phyloP scores from a whole-genome alignment of 1,140 invertebrate genomes.

The Cotesia glomerata region DNA sequence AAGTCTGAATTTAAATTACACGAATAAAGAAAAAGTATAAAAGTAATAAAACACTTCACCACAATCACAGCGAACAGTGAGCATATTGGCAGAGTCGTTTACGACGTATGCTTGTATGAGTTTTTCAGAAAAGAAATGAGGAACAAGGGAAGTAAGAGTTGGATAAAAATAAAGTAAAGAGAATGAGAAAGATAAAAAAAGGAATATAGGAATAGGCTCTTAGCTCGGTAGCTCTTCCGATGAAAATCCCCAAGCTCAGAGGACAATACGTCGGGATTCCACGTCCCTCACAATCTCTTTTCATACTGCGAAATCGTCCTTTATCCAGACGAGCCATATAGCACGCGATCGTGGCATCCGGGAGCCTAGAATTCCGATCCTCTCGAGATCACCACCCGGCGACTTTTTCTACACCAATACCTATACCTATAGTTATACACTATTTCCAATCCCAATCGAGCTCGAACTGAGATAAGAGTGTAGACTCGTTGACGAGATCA shows the following conservation, averaged over 20 bases:
- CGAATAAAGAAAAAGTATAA: too few species aligned
- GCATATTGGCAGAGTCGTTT: too few species aligned
- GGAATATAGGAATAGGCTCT: constrained; percentile 13
- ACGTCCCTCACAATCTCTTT: constrained; percentile 19
- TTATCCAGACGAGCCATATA: constrained; percentile 23
- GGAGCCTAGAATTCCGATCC: constrained; percentile 25
- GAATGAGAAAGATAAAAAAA: constrained; percentile 1
- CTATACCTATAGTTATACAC: too few species aligned
- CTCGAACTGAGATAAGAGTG: constrained; percentile 25
- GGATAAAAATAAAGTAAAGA: not conserved
- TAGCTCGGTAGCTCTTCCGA: not conserved
- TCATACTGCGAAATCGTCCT: constrained; percentile 16
- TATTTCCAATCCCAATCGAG: constrained; percentile 18
- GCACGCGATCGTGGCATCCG: constrained; percentile 21
- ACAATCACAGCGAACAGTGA: too few species aligned
- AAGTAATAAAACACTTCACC: too few species aligned
- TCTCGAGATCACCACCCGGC: constrained; percentile 11
- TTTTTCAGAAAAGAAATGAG: too few species aligned
- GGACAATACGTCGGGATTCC: constrained; percentile 23
- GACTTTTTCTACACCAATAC: too few species aligned
- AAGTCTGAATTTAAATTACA: too few species aligned
- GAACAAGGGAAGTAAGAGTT: not conserved
- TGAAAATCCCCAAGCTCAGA: constrained; percentile 21
- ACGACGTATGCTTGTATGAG: too few species aligned
- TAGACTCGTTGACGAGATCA: constrained; percentile 22